Percentiles rank a stretch among this genome's conserved stretches.
Conservation (phyloP, 1,140 invertebrate genomes). For the Aphelinus certus region DNA sequence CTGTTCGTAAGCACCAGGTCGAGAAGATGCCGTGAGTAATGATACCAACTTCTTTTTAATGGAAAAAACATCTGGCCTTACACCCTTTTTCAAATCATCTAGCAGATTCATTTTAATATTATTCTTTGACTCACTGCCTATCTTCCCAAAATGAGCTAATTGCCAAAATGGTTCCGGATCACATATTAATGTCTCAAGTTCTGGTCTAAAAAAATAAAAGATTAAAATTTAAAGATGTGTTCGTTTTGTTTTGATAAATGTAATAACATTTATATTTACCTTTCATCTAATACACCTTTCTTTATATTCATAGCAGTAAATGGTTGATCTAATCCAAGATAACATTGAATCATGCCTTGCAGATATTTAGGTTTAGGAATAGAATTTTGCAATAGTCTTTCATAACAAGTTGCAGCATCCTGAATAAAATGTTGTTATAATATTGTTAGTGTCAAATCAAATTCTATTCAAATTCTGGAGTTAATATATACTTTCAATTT, state of each 20-base stretch:
- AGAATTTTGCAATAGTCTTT: conserved; percentile 72
- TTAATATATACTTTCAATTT: conserved; percentile 1
- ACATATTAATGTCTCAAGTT: conserved; percentile 65
- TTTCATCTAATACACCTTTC: conserved; percentile 65
- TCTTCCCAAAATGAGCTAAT: conserved; percentile 81
- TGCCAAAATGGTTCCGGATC: conserved; percentile 89
- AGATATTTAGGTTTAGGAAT: conserved; percentile 67
- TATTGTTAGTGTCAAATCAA: not conserved
- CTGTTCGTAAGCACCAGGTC: conserved; percentile 79
- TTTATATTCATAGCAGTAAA: conserved; percentile 78
- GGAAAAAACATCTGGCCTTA: conserved; percentile 56
- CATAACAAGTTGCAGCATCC: conserved; percentile 81
- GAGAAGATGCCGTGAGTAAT: conserved; percentile 56
- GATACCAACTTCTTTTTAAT: conserved; percentile 64
- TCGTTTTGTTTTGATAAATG: not conserved
- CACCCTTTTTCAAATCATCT: conserved; percentile 71
- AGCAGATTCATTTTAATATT: conserved; percentile 71
- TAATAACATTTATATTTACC: conserved; percentile 47
- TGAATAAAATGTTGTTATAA: conserved; percentile 50
- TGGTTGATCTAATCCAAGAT: conserved; percentile 79
- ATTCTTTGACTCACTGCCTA: conserved; percentile 72
- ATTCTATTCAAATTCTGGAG: not conserved
- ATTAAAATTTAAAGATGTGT: not conserved
- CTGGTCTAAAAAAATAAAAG: conserved; percentile 50
- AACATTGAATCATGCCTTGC: conserved; percentile 78